Evolutionary conservation across 2,113 vertebrate species (phyloP).

Genomic region (Sturnira hondurensis): DNA sequence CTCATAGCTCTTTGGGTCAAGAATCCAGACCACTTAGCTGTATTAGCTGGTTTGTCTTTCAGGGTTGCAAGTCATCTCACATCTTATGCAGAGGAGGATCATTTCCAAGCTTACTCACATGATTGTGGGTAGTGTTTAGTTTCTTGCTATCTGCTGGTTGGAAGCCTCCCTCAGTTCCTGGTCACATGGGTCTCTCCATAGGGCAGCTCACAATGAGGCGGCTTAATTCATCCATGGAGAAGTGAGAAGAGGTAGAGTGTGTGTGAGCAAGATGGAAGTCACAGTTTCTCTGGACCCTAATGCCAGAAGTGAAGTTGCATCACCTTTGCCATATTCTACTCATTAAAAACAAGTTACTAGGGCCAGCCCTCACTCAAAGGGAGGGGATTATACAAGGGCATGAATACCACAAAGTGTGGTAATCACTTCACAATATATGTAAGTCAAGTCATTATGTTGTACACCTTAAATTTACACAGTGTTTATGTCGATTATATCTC

Average conservation of each 20-base stretch:
- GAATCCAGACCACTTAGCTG: not conserved
- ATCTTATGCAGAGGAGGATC: not conserved
- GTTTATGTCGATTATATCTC: not conserved
- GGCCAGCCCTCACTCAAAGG: not conserved
- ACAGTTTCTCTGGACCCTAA: not conserved
- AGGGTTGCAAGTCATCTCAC: not conserved
- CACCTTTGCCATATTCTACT: not conserved
- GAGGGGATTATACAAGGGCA: not conserved
- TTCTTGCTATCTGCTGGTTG: not conserved
- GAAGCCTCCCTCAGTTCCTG: not conserved
- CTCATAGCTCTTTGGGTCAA: not conserved
- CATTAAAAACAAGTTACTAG: not conserved
- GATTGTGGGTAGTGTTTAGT: not conserved
- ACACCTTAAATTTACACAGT: not conserved
- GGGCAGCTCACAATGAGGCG: not conserved
- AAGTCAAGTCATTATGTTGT: not conserved
- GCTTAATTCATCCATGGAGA: not conserved
- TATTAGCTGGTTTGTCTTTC: not conserved
- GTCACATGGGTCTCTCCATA: not conserved
- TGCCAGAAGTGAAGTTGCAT: not conserved
- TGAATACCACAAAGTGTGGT: not conserved
- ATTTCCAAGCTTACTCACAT: not conserved
- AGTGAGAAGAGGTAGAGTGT: not conserved
- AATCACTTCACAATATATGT: not conserved
- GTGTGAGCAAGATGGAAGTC: not conserved